phyloP scores from a whole-genome alignment of 2,113 vertebrate species.

The Pseudorasbora parva region DNA sequence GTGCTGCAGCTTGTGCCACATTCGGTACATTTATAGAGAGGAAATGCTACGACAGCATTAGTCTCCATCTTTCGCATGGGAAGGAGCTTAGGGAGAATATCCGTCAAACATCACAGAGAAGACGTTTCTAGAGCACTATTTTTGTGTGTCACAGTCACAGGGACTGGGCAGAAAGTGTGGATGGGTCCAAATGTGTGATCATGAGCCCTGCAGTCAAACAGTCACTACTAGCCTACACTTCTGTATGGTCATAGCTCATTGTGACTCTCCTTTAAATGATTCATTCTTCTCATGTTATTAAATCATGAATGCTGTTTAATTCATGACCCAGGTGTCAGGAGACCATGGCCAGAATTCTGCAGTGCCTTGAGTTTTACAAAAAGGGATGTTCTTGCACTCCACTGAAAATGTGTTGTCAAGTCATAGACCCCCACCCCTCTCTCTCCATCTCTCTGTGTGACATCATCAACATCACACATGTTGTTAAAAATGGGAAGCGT shows the following conservation, averaged over 20 bases:
- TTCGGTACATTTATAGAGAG: constrained; percentile 6
- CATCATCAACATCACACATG: too few species aligned
- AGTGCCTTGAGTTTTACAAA: constrained; percentile 39
- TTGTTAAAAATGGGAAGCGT: too few species aligned
- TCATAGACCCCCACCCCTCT: not conserved
- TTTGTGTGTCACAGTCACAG: not conserved
- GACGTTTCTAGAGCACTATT: not conserved
- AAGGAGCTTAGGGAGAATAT: not conserved
- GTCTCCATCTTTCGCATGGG: not conserved
- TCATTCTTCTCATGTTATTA: constrained; percentile 59
- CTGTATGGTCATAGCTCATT: constrained; percentile 57
- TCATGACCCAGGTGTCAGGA: constrained; percentile 55
- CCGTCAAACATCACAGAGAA: not conserved
- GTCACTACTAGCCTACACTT: not conserved
- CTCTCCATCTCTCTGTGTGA: too few species aligned
- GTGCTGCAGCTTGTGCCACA: not conserved
- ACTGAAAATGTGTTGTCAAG: not conserved
- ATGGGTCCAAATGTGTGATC: constrained; percentile 4
- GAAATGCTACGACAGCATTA: not conserved
- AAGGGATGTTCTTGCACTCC: not conserved
- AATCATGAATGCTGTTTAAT: constrained; percentile 66
- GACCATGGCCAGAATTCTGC: constrained; percentile 25
- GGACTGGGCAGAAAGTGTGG: not conserved
- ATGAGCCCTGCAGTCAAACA: constrained; percentile 2
- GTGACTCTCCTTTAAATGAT: constrained; percentile 66